A percentile compares a stretch with the other conserved stretches of the same genome.
These are phyloP conservation scores for Melospiza georgiana DNA, from an alignment of 2,113 vertebrate genomes.

Conservation along the genomic window DNA sequence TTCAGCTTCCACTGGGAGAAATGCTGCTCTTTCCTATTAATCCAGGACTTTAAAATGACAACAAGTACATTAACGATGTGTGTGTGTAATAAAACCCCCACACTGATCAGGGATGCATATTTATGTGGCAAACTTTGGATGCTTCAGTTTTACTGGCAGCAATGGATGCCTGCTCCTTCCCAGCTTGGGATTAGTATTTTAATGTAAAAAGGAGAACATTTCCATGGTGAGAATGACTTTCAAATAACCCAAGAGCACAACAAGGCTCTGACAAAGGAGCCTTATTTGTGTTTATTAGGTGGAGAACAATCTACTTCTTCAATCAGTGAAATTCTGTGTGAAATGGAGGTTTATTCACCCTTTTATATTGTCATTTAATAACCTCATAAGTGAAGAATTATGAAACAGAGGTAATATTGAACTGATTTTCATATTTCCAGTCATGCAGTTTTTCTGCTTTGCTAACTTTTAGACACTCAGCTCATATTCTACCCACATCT, in stretches of 20 bases:
- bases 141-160: neutral
- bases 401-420: neutral
- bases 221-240: neutral
- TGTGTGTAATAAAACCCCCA: neutral
- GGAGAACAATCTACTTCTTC: neutral
- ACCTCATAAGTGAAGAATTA: neutral
- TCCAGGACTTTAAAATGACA: slow-evolving; percentile 21
- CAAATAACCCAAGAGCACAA: neutral
- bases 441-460: slow-evolving; percentile 56
- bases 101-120: neutral
- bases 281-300: neutral
- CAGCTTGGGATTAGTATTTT: neutral
- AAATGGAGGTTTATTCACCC: slow-evolving; percentile 23
- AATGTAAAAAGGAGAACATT: neutral
- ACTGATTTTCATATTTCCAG: slow-evolving; percentile 30
- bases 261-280: neutral
- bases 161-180: neutral
- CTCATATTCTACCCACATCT: slow-evolving; percentile 28
- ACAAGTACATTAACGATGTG: neutral
- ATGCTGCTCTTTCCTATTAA: slow-evolving; percentile 3
- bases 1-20: neutral
- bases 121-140: neutral
- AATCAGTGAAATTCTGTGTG: neutral
- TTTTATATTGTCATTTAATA: slow-evolving; percentile 15
- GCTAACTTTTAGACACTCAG: slow-evolving; percentile 45